Conservation (phyloP, 2,888 invertebrate species). For the Tricholauxania praeusta region DNA sequence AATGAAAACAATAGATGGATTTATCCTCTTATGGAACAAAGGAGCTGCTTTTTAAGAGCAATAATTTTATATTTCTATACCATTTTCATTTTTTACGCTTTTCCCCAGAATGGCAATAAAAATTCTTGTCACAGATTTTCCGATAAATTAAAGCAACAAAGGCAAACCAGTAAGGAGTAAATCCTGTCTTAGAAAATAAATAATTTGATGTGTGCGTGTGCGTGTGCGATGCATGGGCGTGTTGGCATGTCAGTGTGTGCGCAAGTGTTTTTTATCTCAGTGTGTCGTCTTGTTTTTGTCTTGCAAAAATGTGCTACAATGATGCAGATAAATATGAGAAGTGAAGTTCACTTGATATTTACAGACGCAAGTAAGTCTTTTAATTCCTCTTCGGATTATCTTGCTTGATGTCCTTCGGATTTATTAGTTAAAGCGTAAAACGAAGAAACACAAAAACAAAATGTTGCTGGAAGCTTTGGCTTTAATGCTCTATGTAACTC, state of each 20-base stretch:
- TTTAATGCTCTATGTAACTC: neutral
- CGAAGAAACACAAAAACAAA: too few species aligned
- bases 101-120: neutral
- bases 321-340: slow-evolving; percentile 8
- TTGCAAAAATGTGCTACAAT: slow-evolving; percentile 4
- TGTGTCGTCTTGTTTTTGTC: neutral
- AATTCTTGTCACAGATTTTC: slow-evolving; percentile 8
- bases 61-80: too few species aligned
- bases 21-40: too few species aligned
- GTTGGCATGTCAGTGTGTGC: neutral
- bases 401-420: slow-evolving; percentile 8
- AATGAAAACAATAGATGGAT: too few species aligned
- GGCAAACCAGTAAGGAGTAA: neutral
- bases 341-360: slow-evolving; percentile 5
- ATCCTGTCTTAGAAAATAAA: neutral
- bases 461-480: slow-evolving; percentile 1
- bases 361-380: slow-evolving; percentile 9
- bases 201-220: neutral
- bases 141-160: slow-evolving; percentile 11
- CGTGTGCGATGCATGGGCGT: neutral
- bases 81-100: neutral
- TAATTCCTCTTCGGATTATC: slow-evolving; percentile 3
- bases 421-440: neutral
- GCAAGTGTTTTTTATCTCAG: neutral
- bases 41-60: too few species aligned